A percentile compares a stretch with the other conserved stretches of the same genome.
These are phyloP conservation scores for Panzeria rudis DNA, from an alignment of 2,888 invertebrate genomes.

Conservation along the genomic window DNA sequence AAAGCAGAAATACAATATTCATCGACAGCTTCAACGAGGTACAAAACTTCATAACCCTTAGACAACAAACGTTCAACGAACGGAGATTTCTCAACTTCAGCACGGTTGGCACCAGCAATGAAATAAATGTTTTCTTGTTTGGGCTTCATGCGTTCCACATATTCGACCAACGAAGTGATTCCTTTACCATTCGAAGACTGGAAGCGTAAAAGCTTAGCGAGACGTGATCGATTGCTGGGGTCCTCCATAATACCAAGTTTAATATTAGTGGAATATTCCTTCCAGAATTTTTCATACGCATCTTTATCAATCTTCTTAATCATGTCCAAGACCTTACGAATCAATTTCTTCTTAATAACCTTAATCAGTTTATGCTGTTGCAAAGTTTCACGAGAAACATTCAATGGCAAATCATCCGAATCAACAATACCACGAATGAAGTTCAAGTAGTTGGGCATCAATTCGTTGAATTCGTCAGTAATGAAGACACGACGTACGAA, in stretches of 20 bases:
- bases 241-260: conserved; percentile 99
- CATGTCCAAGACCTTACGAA: conserved; percentile 98
- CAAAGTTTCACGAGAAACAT: conserved; percentile 98
- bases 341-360: conserved; percentile 99
- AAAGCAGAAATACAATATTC: conserved; percentile 98
- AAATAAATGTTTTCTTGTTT: conserved; percentile 98
- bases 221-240: conserved; percentile 96
- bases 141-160: conserved; percentile 97
- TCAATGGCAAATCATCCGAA: conserved; percentile 98
- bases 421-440: conserved; percentile 99
- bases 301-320: conserved; percentile 97
- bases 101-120: conserved; percentile 94
- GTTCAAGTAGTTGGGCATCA: conserved; percentile 98
- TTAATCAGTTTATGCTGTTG: conserved; percentile 99
- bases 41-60: conserved; percentile 98
- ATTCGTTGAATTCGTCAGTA: conserved; percentile 99
- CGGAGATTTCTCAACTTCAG: conserved; percentile 95
- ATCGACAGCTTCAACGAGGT: conserved; percentile 97
- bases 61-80: conserved; percentile 97
- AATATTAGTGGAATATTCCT: conserved; percentile 98
- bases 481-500: conserved; percentile 99
- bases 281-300: conserved; percentile 97
- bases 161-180: conserved; percentile 92
- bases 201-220: conserved; percentile 97
- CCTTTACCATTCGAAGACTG: conserved; percentile 88